Evolutionary conservation across 2,113 vertebrate genomes (phyloP), one percentile per base, ranked within the genome.

Genomic region (Cichladusa arquata): DNA sequence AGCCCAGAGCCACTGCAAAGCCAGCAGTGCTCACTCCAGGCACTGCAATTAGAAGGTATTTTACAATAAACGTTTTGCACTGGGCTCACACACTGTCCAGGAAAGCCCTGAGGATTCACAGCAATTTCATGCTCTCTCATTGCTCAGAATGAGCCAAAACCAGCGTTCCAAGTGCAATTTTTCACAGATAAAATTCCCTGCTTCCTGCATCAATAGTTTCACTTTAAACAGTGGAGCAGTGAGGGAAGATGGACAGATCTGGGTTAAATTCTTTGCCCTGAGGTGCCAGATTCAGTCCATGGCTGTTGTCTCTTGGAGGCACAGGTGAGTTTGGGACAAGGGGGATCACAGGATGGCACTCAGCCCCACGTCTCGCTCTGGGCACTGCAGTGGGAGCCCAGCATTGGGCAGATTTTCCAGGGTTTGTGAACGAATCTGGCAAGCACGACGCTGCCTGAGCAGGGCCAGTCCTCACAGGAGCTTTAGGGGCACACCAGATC

Each of bases 81-180:
- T 88, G 95, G 97, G 97, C 93, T 98, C 78, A 73, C 98, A 97
- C 90, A 50, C 95, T 94, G 98, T 95, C 98, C 98, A 97, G 98
- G 98, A 98, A 98, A 98, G 97, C 98, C 98, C 97, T 94, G 96
- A 98, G 98, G 97, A 98, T 98, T 98, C 98, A 98, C 98, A 98
- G 98, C 98, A 98, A 99, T 98, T 99, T 98, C 98, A 98, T 96
- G 98, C 98, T 97, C 91, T 98, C 98, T 98, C 98, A 98, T 98
- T 98, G 98, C 98, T 97, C 96, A 25, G 54, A 78, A 96, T 28
- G 93, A 98, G 98, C 98, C 98, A 96, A 98, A 98, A 97, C 95
- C 98, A 97, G 97, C 97, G 97, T 98, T 97, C 98, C 98, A 96
- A 98, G 98, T 98, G 97, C 97, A 98, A 97, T 98, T 98, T 97